phyloP scores from a whole-genome alignment of 2,888 invertebrate species.

The Pterobdella sp. region DNA sequence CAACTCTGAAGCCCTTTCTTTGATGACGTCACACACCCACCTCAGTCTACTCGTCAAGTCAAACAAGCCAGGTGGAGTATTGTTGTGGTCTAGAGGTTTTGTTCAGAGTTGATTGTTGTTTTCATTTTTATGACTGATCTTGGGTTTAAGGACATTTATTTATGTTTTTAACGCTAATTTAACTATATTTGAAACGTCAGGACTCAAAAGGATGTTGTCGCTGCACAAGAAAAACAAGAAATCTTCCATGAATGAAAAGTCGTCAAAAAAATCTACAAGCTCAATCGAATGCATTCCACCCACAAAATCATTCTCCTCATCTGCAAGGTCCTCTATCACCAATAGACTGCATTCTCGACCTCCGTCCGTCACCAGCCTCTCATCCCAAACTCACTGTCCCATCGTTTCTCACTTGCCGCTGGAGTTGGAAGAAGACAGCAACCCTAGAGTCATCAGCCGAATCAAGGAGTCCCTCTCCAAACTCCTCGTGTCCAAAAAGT shows the following conservation, averaged over 20 bases:
- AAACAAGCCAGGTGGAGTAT: constrained; percentile 18
- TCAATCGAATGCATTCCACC: background rate
- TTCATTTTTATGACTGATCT: background rate
- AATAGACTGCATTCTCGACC: background rate
- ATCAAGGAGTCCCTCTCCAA: background rate
- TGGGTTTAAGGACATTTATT: background rate
- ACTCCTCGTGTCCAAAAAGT: background rate
- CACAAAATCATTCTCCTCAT: background rate
- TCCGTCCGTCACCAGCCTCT: background rate
- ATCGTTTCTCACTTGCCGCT: background rate
- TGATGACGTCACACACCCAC: constrained; percentile 8
- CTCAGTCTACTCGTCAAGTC: constrained; percentile 16
- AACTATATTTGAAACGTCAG: background rate
- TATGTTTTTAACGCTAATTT: background rate
- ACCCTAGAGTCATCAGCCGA: background rate
- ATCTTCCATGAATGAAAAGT: background rate
- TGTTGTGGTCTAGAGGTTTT: background rate
- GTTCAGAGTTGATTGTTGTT: background rate
- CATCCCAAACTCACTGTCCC: background rate
- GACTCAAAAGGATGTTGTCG: background rate
- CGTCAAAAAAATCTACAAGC: background rate
- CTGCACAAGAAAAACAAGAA: background rate
- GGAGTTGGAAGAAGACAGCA: background rate
- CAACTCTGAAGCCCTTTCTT: constrained; percentile 66
- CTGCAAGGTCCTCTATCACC: background rate